Evolutionary conservation across 2,888 invertebrate species (phyloP).

Genomic region (Drosophila subquinaria): DNA sequence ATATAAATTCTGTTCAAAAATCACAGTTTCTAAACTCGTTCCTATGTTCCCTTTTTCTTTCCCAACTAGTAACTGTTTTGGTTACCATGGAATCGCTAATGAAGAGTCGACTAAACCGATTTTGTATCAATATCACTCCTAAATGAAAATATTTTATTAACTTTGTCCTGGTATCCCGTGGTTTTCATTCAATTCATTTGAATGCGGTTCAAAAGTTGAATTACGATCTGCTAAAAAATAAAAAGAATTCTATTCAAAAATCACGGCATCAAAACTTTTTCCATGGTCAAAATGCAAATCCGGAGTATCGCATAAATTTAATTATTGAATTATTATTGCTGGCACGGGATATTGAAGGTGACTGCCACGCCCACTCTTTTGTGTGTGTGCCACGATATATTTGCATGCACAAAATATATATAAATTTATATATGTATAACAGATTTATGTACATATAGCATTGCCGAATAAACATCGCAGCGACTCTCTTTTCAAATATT

Average conservation of each 20-base stretch:
- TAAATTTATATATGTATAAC: slow-evolving; percentile 17
- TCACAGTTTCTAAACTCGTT: slow-evolving; percentile 14
- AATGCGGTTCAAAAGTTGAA: slow-evolving; percentile 18
- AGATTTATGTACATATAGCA: slow-evolving; percentile 51
- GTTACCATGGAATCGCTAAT: slow-evolving; percentile 34
- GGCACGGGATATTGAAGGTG: slow-evolving; percentile 36
- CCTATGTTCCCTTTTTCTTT: not conserved
- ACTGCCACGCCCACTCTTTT: slow-evolving; percentile 26
- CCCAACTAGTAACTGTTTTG: not conserved
- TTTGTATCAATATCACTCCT: slow-evolving; percentile 22
- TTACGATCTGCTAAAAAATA: slow-evolving; percentile 11
- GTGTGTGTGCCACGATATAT: slow-evolving; percentile 24
- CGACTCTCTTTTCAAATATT: slow-evolving; percentile 47
- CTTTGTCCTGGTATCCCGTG: slow-evolving; percentile 24
- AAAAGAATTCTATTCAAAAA: slow-evolving; percentile 21
- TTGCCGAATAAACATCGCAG: slow-evolving; percentile 63
- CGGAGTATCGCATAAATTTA: slow-evolving; percentile 65
- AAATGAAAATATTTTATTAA: slow-evolving; percentile 39
- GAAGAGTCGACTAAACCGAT: slow-evolving; percentile 30
- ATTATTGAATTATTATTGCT: slow-evolving; percentile 79
- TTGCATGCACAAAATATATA: slow-evolving; percentile 26
- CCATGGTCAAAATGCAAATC: slow-evolving; percentile 41
- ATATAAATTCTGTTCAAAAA: slow-evolving; percentile 16
- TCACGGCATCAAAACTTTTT: slow-evolving; percentile 11
- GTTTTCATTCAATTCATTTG: slow-evolving; percentile 38